A percentile compares a stretch with the other conserved stretches of the same genome.
These are phyloP conservation scores for Myxocyprinus asiaticus DNA, from an alignment of 2,113 vertebrate genomes.

Conservation along the genomic window DNA sequence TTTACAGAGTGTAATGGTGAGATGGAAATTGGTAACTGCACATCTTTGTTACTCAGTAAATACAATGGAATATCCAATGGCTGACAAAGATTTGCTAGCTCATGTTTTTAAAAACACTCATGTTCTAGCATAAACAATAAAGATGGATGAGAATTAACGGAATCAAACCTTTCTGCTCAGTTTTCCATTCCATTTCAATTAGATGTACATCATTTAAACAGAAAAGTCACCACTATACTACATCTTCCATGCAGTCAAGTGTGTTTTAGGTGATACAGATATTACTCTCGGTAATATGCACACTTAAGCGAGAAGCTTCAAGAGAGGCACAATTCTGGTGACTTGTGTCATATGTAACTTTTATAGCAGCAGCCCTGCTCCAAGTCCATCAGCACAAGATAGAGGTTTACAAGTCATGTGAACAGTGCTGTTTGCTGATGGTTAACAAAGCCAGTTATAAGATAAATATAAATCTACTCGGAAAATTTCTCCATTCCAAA, in stretches of 20 bases:
- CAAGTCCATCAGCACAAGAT: slow-evolving; percentile 37
- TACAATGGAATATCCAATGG: slow-evolving; percentile 29
- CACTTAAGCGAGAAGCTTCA: background rate
- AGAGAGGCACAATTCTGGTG: background rate
- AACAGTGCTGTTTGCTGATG: background rate
- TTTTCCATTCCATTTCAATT: background rate
- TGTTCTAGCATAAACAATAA: slow-evolving; percentile 60
- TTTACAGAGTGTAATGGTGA: slow-evolving; percentile 45
- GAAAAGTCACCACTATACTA: background rate
- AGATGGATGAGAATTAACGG: slow-evolving; percentile 60
- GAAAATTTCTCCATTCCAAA: no score
- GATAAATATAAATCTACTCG: no score
- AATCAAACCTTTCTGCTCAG: slow-evolving; percentile 44
- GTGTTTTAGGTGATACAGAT: background rate
- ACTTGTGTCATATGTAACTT: background rate
- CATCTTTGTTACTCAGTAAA: slow-evolving; percentile 48
- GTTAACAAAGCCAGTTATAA: background rate
- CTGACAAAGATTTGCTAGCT: slow-evolving; percentile 39
- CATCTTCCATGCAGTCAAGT: background rate
- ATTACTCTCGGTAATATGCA: background rate
- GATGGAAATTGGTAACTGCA: slow-evolving; percentile 42
- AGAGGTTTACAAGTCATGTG: background rate
- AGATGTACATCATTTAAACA: no score
- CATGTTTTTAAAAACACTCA: slow-evolving; percentile 54
- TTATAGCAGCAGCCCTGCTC: slow-evolving; percentile 1